A percentile compares a stretch with the other conserved stretches of the same genome.
These are phyloP conservation scores for Conus canariensis DNA, from an alignment of 2,888 invertebrate genomes.

Conservation along the genomic window DNA sequence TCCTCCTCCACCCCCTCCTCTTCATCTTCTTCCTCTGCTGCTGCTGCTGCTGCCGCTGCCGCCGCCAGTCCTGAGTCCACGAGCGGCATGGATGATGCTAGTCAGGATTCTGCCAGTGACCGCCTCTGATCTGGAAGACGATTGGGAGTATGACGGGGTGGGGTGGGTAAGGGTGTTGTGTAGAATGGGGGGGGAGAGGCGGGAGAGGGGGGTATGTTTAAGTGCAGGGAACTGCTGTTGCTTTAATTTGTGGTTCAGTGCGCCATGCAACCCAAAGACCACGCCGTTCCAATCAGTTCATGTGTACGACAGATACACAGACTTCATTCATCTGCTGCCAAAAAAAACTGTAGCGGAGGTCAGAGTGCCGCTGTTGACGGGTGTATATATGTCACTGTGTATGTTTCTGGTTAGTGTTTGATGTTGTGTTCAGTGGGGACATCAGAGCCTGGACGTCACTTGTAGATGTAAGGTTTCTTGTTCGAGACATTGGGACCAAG, in stretches of 20 bases:
- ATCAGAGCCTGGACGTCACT: background rate
- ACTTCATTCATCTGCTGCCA: background rate
- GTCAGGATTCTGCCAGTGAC: conserved; percentile 18
- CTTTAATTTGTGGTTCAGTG: background rate
- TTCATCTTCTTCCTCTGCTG: background rate
- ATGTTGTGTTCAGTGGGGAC: conserved; percentile 5
- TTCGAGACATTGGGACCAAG: background rate
- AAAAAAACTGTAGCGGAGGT: background rate
- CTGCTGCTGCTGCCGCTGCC: background rate
- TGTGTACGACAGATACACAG: background rate
- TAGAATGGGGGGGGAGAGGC: background rate
- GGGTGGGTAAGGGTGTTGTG: background rate
- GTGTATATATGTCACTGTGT: background rate
- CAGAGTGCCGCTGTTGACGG: background rate
- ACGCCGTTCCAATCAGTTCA: background rate
- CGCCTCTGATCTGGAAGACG: background rate
- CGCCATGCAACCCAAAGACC: background rate
- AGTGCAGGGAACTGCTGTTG: background rate
- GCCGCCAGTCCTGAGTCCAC: background rate
- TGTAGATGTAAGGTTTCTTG: background rate
- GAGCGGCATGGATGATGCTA: conserved; percentile 13
- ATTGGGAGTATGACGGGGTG: background rate
- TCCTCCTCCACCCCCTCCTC: conserved; percentile 7
- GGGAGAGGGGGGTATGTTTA: background rate
- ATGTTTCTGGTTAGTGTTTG: background rate